These are phyloP conservation scores for Drosophila ustulata DNA, from an alignment of 2,888 invertebrate genomes.

Conservation along the genomic window DNA sequence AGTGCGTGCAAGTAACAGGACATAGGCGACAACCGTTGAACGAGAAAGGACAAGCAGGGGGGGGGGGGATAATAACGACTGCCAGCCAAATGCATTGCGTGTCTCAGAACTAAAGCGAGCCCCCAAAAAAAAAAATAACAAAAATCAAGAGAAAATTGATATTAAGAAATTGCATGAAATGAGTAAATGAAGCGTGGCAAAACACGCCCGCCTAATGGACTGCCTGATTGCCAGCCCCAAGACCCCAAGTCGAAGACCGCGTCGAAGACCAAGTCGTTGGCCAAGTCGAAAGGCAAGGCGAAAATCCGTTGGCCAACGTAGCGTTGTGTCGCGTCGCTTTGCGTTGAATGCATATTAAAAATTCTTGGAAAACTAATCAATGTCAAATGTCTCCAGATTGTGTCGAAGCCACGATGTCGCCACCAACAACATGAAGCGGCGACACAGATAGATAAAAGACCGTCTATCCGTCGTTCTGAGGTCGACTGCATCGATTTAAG, in stretches of 20 bases:
- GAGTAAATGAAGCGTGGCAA: slow-evolving; percentile 76
- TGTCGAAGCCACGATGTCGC: slow-evolving; percentile 44
- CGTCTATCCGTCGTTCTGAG: slow-evolving; percentile 3
- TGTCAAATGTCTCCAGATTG: slow-evolving; percentile 75
- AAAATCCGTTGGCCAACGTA: slow-evolving; percentile 8
- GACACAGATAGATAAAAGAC: slow-evolving; percentile 49
- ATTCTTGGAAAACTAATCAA: slow-evolving; percentile 79
- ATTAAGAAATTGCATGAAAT: slow-evolving; percentile 78
- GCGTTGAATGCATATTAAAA: slow-evolving; percentile 64
- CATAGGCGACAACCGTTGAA: slow-evolving; percentile 36
- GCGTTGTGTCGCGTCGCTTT: background rate
- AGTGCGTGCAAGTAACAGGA: slow-evolving; percentile 55
- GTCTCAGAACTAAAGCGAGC: slow-evolving; percentile 50
- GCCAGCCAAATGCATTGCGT: slow-evolving; percentile 65
- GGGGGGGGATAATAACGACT: slow-evolving; percentile 1
- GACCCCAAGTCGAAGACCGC: background rate
- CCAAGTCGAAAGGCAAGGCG: background rate
- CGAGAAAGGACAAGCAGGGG: background rate
- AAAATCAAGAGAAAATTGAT: slow-evolving; percentile 71
- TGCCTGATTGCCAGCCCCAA: slow-evolving; percentile 60
- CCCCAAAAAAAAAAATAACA: slow-evolving; percentile 27
- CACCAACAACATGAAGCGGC: slow-evolving; percentile 36
- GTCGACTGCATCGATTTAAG: slow-evolving; percentile 25
- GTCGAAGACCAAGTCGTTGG: background rate
- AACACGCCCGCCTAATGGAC: slow-evolving; percentile 75